Base-by-base conservation (phyloP, 2,113 vertebrate species). In the Spermophilus dauricus region DNA sequence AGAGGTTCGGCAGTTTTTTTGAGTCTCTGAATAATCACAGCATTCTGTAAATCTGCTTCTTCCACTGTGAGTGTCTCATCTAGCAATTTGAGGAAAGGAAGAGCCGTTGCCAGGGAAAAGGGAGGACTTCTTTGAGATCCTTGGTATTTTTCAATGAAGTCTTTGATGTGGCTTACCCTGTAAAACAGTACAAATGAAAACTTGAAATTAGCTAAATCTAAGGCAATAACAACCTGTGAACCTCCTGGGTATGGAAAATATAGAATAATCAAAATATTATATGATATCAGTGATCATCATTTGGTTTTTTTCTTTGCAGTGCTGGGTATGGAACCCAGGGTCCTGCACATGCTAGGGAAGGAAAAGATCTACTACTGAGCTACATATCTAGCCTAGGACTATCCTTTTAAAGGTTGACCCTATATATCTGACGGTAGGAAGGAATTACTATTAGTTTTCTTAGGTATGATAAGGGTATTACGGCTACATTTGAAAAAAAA, bases 21-120 rank as follows among this genome's bases (percentile, higher is more conserved):
- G 86, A 99, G 99, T 97, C 99, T 99, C 98, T 99, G 99, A 96
- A 99, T 99, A 83, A 99, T 98, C 67, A 99, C 99, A 13, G 99
- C 98, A 1, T 99, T 99, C 97, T 99, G 98, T 89, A 99, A 80
- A 89, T 99, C 98, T 0, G 99, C 99, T 97, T 99, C 99, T 75
- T 99, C 98, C 8, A 99, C 94, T 0, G 99, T 99, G 67, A 99
- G 98, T 0, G 99, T 98, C 96, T 99, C 99, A 0, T 99, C 98
- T 39, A 17, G 98, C 80, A 99, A 98, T 97, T 99, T 99, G 89
- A 97, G 98, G 89, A 98, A 98, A 0, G 99, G 99, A 89, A 99
- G 98, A 0, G 99, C 99, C 9, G 99, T 99, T 0, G 99, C 99
- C 97, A 99, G 98, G 3, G 98, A 97, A 95, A 99, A 99, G 0